Evolutionary conservation across 2,888 invertebrate species (phyloP).

Genomic region (Spisula subtruncata): DNA sequence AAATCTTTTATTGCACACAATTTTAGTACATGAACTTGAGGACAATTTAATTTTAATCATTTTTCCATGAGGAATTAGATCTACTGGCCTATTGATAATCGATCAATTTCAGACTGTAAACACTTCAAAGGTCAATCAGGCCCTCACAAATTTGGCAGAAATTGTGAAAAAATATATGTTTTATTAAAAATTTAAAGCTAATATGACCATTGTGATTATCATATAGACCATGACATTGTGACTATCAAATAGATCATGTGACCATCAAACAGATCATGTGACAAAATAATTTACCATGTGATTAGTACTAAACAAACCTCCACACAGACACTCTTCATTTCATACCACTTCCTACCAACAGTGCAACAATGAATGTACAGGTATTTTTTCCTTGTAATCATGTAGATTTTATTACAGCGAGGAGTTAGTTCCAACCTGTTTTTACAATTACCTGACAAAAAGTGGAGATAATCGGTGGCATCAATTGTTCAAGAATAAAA

Average conservation of each 20-base stretch:
- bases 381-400: slow-evolving; percentile 23
- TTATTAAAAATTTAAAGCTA: neutral
- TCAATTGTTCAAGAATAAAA: slow-evolving; percentile 47
- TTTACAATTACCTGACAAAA: slow-evolving; percentile 44
- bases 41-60: too few species aligned
- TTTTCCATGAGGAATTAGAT: too few species aligned
- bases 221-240: neutral
- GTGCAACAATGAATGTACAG: neutral
- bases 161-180: neutral
- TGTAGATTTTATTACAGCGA: slow-evolving; percentile 34
- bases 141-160: too few species aligned
- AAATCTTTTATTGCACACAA: too few species aligned
- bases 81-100: too few species aligned
- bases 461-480: slow-evolving; percentile 33
- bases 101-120: too few species aligned
- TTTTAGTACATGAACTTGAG: too few species aligned
- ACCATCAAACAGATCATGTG: slow-evolving; percentile 25
- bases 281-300: slow-evolving; percentile 21
- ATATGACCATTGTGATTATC: neutral
- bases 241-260: neutral
- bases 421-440: slow-evolving; percentile 36
- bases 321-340: neutral
- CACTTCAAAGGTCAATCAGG: too few species aligned
- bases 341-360: neutral
- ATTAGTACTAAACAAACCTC: neutral